A percentile compares a stretch with the other conserved stretches of the same genome.
Conservation (phyloP, 2,797 vertebrate species). For the Todus mexicanus region DNA sequence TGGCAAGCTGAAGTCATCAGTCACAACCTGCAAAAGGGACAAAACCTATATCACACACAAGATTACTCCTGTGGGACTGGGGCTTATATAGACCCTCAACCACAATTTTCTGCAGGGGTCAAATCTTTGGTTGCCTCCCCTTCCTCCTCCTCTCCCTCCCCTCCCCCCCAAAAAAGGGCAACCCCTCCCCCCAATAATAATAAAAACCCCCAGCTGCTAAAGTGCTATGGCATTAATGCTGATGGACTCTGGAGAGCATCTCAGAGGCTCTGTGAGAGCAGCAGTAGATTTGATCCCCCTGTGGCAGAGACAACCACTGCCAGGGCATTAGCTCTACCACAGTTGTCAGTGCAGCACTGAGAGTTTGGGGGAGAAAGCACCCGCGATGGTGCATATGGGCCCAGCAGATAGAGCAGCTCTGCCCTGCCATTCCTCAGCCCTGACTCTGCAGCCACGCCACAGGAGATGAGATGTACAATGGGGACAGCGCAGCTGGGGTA, state of each 20-base stretch:
- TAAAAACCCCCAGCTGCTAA: background rate
- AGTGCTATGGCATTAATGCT: background rate
- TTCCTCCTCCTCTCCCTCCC: background rate
- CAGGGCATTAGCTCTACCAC: background rate
- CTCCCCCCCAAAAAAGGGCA: too few species aligned
- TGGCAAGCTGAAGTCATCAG: background rate
- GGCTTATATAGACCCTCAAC: background rate
- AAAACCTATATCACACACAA: background rate
- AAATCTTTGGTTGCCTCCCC: background rate
- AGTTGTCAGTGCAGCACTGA: background rate
- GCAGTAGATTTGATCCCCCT: background rate
- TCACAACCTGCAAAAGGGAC: background rate
- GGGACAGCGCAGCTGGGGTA: background rate
- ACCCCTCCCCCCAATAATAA: accelerated
- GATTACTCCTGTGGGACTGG: background rate
- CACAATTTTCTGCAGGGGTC: background rate
- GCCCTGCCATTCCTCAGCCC: background rate
- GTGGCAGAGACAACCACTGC: background rate
- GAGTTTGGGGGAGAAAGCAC: background rate
- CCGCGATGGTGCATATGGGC: background rate
- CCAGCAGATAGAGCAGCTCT: background rate
- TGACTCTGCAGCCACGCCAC: background rate
- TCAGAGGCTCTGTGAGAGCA: background rate
- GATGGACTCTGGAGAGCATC: background rate
- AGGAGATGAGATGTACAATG: accelerated